phyloP scores from a whole-genome alignment of 37 sponge, comb jelly and placozoan genomes.

The Crambe crambe region DNA sequence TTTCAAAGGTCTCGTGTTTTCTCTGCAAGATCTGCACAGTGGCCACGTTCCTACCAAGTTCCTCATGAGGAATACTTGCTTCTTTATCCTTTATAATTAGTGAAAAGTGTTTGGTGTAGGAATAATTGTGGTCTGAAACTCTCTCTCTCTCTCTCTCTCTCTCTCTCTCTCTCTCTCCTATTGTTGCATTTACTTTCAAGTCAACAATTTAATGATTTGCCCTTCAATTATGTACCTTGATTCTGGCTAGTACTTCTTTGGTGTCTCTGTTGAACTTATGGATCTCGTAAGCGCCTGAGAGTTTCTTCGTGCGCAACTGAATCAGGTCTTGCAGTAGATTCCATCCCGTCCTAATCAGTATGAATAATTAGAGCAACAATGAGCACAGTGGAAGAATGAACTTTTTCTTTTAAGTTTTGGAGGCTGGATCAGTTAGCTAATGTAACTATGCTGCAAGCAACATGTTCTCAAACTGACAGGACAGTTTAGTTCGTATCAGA shows the following conservation, averaged over 20 bases:
- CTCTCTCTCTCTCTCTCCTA: no score
- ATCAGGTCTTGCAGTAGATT: slow-evolving; percentile 65
- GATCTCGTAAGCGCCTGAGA: slow-evolving; percentile 80
- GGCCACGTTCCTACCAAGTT: slow-evolving; percentile 76
- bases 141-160: no score
- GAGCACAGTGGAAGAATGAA: background rate
- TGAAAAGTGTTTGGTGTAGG: no score
- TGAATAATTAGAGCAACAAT: background rate
- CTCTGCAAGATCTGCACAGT: slow-evolving; percentile 81
- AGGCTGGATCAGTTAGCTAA: no score
- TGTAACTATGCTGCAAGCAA: no score
- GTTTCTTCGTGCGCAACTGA: slow-evolving; percentile 61
- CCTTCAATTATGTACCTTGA: slow-evolving; percentile 56
- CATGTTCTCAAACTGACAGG: no score
- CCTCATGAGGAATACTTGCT: slow-evolving; percentile 64
- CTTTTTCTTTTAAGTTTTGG: no score
- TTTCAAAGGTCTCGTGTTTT: slow-evolving; percentile 85
- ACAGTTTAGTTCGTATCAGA: no score
- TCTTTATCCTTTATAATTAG: slow-evolving; percentile 81
- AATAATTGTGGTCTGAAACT: no score
- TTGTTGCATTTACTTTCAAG: no score
- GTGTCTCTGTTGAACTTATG: slow-evolving; percentile 89
- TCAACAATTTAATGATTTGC: no score
- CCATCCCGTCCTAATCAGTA: slow-evolving; percentile 58
- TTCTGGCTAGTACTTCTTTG: slow-evolving; percentile 63